These are phyloP conservation scores for Drosophila quadrilineata DNA, from an alignment of 1,140 invertebrate species.

Conservation along the genomic window DNA sequence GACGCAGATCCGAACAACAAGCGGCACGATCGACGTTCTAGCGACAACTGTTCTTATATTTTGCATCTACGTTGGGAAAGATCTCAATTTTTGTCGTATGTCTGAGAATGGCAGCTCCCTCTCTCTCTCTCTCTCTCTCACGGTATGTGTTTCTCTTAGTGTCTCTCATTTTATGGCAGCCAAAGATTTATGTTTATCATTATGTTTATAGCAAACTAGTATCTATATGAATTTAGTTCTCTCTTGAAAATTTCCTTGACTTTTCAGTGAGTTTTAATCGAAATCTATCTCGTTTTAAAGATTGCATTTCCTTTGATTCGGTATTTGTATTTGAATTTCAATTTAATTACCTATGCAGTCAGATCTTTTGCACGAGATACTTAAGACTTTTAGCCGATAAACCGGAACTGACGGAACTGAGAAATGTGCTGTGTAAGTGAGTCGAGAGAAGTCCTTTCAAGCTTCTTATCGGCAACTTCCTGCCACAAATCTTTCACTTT, in stretches of 20 bases:
- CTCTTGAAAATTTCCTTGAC: no score
- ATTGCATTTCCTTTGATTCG: not conserved
- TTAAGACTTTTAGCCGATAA: conserved; percentile 3
- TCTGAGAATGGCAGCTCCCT: not conserved
- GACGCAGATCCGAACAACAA: conserved; percentile 27
- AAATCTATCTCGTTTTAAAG: not conserved
- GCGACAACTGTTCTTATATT: conserved; percentile 54
- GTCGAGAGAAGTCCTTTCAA: conserved; percentile 2
- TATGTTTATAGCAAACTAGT: not conserved
- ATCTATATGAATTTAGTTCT: not conserved
- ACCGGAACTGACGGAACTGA: not conserved
- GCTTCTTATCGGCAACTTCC: conserved; percentile 58
- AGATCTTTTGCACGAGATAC: conserved; percentile 7
- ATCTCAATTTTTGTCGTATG: not conserved
- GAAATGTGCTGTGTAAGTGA: not conserved
- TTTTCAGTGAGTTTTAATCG: no score
- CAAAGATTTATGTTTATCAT: not conserved
- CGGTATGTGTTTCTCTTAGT: no score
- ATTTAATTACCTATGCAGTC: conserved; percentile 28
- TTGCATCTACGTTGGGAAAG: conserved; percentile 18
- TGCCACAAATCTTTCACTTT: conserved; percentile 58
- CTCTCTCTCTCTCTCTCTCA: conserved; percentile 27
- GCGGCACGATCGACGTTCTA: conserved; percentile 60
- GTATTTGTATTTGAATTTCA: no score
- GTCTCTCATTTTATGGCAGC: not conserved